These are phyloP conservation scores for Eucriotettix oculatus DNA, from an alignment of 2,888 invertebrate genomes.

Conservation along the genomic window DNA sequence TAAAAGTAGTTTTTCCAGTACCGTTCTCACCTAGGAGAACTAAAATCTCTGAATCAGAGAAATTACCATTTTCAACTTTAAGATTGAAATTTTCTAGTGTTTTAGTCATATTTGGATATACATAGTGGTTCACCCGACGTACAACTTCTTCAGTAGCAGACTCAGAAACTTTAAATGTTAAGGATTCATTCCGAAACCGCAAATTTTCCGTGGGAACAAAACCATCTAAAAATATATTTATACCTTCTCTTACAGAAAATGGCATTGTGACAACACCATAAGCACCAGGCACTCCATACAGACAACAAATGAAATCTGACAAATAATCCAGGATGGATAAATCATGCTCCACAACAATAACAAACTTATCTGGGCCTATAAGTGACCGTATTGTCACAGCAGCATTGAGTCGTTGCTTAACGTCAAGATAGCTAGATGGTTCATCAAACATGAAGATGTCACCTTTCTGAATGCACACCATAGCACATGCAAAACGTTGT, in stretches of 20 bases:
- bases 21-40: constrained; percentile 94
- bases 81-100: constrained; percentile 65
- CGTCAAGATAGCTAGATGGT: constrained; percentile 96
- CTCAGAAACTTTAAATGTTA: constrained; percentile 97
- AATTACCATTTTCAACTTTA: constrained; percentile 74
- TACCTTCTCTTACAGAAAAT: constrained; percentile 98
- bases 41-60: constrained; percentile 97
- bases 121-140: constrained; percentile 90
- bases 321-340: constrained; percentile 96
- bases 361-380: constrained; percentile 80
- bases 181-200: constrained; percentile 90
- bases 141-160: constrained; percentile 95
- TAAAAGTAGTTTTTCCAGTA: constrained; percentile 98
- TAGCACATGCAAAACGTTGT: constrained; percentile 94
- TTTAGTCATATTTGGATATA: constrained; percentile 86
- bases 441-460: constrained; percentile 99
- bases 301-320: constrained; percentile 96
- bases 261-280: constrained; percentile 99
- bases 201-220: constrained; percentile 99
- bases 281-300: constrained; percentile 96
- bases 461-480: constrained; percentile 96
- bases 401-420: constrained; percentile 94
- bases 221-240: constrained; percentile 98
- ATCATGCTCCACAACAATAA: constrained; percentile 98
- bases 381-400: constrained; percentile 87